Conservation (phyloP, 2,113 vertebrate genomes). For the Alaudala cheleensis region DNA sequence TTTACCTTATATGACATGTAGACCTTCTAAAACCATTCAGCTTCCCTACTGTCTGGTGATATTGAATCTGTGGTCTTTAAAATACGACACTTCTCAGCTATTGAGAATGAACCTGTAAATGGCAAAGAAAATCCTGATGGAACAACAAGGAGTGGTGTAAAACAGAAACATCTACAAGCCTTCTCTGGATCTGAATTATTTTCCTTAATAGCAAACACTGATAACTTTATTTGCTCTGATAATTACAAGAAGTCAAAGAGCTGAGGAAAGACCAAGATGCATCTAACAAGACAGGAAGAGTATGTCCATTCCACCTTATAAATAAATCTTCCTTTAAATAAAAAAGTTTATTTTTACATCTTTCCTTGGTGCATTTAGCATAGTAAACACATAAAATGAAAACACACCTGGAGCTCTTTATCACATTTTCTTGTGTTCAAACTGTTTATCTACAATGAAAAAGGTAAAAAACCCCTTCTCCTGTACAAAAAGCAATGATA, state of each 20-base stretch:
- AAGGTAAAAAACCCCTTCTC: not conserved
- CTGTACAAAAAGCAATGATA: not conserved
- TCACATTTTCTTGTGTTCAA: not conserved
- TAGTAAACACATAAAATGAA: not conserved
- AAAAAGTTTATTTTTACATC: not conserved
- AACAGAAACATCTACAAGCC: not conserved
- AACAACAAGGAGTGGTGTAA: not conserved
- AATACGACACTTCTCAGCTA: not conserved
- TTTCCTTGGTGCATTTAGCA: not conserved
- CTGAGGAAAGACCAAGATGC: not conserved
- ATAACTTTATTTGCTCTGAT: not conserved
- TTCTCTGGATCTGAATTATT: not conserved
- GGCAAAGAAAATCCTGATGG: not conserved
- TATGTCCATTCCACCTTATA: not conserved
- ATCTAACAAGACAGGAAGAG: not conserved
- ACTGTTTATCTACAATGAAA: not conserved
- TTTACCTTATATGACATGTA: not conserved
- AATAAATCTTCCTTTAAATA: not conserved
- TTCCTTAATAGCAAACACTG: not conserved
- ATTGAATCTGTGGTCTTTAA: not conserved
- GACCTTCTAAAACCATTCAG: not conserved
- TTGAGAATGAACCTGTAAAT: not conserved
- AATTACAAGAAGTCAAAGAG: not conserved
- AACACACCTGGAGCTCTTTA: not conserved
- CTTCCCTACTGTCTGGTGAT: not conserved